Percentiles rank a stretch among this genome's conserved stretches.
These are phyloP conservation scores for Geothlypis trichas DNA, from an alignment of 2,113 vertebrate species.

Conservation along the genomic window DNA sequence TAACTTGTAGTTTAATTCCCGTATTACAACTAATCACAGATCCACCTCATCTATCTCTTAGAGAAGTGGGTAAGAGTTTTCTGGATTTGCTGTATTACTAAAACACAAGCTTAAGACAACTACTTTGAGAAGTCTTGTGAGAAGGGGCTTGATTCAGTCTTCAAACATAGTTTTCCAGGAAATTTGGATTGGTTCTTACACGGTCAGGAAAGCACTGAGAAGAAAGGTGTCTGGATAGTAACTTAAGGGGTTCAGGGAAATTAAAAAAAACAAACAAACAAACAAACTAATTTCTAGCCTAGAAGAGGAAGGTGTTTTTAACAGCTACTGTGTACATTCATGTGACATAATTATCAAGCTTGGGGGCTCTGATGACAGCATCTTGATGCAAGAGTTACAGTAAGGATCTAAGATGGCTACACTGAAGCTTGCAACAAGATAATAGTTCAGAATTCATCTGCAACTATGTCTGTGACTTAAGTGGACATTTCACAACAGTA, in stretches of 20 bases:
- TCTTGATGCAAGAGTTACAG: neutral
- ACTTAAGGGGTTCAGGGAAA: neutral
- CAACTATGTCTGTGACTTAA: neutral
- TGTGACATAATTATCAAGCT: neutral
- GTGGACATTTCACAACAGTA: neutral
- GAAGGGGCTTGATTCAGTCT: neutral
- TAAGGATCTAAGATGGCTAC: neutral
- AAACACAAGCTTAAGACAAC: neutral
- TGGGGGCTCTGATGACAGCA: neutral
- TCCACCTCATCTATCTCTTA: neutral
- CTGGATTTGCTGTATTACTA: neutral
- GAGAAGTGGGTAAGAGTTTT: neutral
- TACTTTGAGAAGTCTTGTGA: neutral
- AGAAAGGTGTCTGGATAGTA: neutral
- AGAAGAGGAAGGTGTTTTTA: neutral
- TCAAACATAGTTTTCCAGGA: neutral
- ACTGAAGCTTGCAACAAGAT: neutral
- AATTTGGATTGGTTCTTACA: neutral
- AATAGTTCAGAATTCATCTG: neutral
- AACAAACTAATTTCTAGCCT: neutral
- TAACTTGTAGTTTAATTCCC: neutral
- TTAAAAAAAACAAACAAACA: neutral
- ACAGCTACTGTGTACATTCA: neutral
- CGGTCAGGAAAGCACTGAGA: neutral
- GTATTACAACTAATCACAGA: neutral